Percentiles rank a stretch among this genome's conserved stretches.
Conservation (phyloP, 1,140 invertebrate genomes). For the Drosophila kohkoa region DNA sequence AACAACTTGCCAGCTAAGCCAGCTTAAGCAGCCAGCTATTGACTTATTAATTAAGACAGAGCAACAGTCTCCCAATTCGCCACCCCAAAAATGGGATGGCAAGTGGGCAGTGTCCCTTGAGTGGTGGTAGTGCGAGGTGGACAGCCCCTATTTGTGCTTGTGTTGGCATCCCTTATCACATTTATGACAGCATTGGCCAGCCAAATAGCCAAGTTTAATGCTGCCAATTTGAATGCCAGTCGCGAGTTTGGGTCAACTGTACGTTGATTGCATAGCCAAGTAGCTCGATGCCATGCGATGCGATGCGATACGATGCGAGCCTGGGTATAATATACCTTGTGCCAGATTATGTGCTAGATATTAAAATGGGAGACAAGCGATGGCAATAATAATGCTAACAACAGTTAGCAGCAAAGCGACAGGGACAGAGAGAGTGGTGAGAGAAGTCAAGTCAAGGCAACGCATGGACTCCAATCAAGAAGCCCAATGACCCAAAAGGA, state of each 20-base stretch:
- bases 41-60: constrained; percentile 78
- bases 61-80: constrained; percentile 16
- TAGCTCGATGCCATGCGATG: constrained; percentile 13
- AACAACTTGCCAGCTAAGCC: constrained; percentile 24
- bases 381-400: constrained; percentile 12
- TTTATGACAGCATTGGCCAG: constrained; percentile 68
- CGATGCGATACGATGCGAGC: not conserved
- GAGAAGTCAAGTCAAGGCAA: constrained; percentile 5
- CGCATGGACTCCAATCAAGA: constrained; percentile 56
- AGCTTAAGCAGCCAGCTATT: constrained; percentile 59
- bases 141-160: not conserved
- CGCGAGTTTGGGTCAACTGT: constrained; percentile 38
- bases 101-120: not conserved
- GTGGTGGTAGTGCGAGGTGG: not conserved
- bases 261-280: constrained; percentile 68
- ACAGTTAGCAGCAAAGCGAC: not conserved
- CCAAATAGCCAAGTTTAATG: constrained; percentile 56
- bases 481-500: constrained; percentile 56
- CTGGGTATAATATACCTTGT: constrained; percentile 25
- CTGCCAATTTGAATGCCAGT: constrained; percentile 74
- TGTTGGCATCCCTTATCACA: constrained; percentile 71
- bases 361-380: constrained; percentile 32
- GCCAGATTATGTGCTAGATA: constrained; percentile 46
- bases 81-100: constrained; percentile 24
- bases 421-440: constrained; percentile 15